These are phyloP conservation scores for Xiphophorus maculatus DNA, from an alignment of 2,113 vertebrate species.

Conservation along the genomic window DNA sequence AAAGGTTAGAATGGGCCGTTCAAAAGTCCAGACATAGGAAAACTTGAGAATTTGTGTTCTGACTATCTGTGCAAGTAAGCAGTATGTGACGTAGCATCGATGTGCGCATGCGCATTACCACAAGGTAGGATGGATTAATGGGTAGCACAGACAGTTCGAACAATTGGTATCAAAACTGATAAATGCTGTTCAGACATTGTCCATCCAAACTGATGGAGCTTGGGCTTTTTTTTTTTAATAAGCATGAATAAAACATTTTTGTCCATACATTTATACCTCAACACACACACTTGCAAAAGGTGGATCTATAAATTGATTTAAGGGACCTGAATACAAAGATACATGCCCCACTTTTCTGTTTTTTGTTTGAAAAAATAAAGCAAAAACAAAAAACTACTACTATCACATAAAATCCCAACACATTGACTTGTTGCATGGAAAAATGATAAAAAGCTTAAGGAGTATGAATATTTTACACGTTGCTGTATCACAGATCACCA, in stretches of 20 bases:
- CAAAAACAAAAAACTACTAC: neutral
- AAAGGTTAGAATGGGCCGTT: too few relatives aligned
- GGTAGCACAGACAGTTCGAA: too few relatives aligned
- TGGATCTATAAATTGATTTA: neutral
- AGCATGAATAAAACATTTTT: neutral
- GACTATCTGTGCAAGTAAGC: too few relatives aligned
- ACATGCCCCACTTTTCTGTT: neutral
- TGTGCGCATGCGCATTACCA: too few relatives aligned
- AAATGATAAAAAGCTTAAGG: neutral
- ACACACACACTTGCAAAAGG: neutral
- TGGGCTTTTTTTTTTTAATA: neutral
- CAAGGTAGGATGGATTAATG: too few relatives aligned
- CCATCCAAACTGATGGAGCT: neutral
- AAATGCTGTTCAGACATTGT: neutral
- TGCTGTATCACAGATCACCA: constrained; percentile 19
- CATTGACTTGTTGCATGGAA: neutral
- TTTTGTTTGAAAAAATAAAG: neutral
- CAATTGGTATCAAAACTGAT: neutral
- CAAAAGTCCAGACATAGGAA: too few relatives aligned
- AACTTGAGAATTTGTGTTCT: neutral
- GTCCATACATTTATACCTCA: neutral
- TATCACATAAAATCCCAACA: neutral
- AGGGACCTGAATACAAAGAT: neutral
- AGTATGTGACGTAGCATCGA: too few relatives aligned
- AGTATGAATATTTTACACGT: constrained; percentile 5